These are phyloP conservation scores for Todiramphus chloris DNA, from an alignment of 2,113 vertebrate genomes.

Conservation along the genomic window DNA sequence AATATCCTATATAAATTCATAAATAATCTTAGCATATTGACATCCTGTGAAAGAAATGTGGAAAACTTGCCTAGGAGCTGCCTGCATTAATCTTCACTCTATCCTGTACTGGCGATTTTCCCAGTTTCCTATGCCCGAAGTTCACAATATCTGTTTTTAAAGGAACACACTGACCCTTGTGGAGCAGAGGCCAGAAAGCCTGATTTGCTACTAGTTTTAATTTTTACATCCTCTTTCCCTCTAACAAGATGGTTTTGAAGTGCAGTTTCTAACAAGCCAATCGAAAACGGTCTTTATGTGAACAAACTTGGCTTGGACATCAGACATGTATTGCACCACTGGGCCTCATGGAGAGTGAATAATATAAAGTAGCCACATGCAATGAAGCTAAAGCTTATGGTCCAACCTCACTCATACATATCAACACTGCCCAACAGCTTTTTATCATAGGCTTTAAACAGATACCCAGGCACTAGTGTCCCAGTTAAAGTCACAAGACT, in stretches of 20 bases:
- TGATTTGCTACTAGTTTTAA: neutral
- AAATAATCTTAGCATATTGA: slow-evolving; percentile 35
- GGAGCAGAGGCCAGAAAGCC: neutral
- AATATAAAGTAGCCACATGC: neutral
- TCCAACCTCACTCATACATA: neutral
- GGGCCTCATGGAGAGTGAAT: neutral
- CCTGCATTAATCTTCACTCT: slow-evolving; percentile 49
- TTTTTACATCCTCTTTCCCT: neutral
- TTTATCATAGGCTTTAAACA: neutral
- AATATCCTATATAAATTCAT: slow-evolving; percentile 32
- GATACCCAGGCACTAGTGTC: neutral
- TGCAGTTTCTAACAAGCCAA: neutral
- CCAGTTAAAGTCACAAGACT: neutral
- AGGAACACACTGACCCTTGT: slow-evolving; percentile 21
- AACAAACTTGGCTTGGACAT: neutral
- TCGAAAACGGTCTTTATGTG: neutral
- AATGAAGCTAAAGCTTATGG: neutral
- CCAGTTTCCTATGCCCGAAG: slow-evolving; percentile 41
- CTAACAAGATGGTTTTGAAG: neutral
- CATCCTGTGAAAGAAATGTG: slow-evolving; percentile 47
- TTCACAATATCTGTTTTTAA: slow-evolving; percentile 50
- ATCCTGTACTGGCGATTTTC: slow-evolving; percentile 49
- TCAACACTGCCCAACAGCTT: neutral
- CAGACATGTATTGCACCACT: neutral
- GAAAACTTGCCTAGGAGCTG: slow-evolving; percentile 28